phyloP scores from a whole-genome alignment of 1,140 invertebrate genomes.

The Pissodes strobi region DNA sequence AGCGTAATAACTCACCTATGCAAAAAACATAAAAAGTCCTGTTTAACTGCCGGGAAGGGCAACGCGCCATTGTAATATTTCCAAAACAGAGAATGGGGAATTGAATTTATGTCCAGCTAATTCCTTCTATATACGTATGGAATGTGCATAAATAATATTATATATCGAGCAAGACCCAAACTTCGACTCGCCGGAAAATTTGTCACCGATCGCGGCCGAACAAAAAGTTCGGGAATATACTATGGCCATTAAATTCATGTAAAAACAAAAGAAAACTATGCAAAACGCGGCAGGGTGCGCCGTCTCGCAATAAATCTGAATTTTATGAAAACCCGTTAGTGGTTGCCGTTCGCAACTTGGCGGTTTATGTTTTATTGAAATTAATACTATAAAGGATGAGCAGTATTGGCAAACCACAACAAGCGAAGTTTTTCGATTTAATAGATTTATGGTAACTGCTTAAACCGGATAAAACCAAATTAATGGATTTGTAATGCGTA shows the following conservation, averaged over 20 bases:
- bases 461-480: background rate
- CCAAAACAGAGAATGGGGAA: constrained; percentile 7
- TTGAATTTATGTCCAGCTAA: constrained; percentile 18
- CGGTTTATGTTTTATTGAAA: constrained; percentile 25
- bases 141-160: constrained; percentile 10
- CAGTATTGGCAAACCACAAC: constrained; percentile 5
- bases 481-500: background rate
- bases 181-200: constrained; percentile 14
- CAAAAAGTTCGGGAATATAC: constrained; percentile 10
- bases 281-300: constrained; percentile 12
- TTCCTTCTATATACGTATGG: constrained; percentile 11
- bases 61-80: constrained; percentile 7
- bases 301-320: constrained; percentile 6
- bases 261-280: constrained; percentile 23
- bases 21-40: constrained; percentile 2
- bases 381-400: constrained; percentile 14
- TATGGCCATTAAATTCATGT: constrained; percentile 7
- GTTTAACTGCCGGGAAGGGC: constrained; percentile 5
- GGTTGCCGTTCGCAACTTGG: constrained; percentile 16
- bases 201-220: constrained; percentile 15
- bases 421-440: constrained; percentile 10
- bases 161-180: constrained; percentile 5
- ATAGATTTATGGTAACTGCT: background rate
- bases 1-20: constrained; percentile 13
- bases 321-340: constrained; percentile 22